Conservation (phyloP, 2,113 vertebrate species). For the Vimba vimba region DNA sequence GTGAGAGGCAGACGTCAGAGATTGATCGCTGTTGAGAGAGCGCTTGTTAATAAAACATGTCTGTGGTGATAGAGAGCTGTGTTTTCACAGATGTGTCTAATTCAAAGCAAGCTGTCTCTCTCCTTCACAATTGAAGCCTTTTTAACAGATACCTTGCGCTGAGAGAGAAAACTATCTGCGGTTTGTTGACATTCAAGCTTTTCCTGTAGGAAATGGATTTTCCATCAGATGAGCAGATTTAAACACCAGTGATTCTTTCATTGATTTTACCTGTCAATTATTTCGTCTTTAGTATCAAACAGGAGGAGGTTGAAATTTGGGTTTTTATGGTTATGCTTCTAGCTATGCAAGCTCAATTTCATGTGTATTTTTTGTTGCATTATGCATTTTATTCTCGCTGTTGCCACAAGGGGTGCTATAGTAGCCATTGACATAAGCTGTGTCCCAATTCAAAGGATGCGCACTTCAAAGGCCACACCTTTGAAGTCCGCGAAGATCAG, state of each 20-base stretch:
- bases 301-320: neutral
- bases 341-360: neutral
- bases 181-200: conserved; percentile 14
- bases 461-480: no score
- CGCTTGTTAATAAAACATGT: conserved; percentile 64
- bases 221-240: conserved; percentile 13
- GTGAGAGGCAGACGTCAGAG: conserved; percentile 32
- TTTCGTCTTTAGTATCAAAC: neutral
- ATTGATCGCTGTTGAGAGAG: conserved; percentile 51
- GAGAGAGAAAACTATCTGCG: neutral
- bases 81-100: conserved; percentile 72
- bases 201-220: conserved; percentile 37
- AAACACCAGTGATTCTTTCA: neutral
- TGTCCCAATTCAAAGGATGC: no score
- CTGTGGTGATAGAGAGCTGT: conserved; percentile 62
- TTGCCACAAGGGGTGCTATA: neutral
- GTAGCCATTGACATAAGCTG: neutral
- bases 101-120: conserved; percentile 53
- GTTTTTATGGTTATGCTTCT: neutral
- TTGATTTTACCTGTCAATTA: neutral
- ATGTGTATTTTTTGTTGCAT: neutral
- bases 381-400: neutral
- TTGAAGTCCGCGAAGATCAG: no score
- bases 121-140: conserved; percentile 55
- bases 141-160: conserved; percentile 27